Conservation (phyloP, 1,140 invertebrate genomes). For the Pygmarrhopalites habei region DNA sequence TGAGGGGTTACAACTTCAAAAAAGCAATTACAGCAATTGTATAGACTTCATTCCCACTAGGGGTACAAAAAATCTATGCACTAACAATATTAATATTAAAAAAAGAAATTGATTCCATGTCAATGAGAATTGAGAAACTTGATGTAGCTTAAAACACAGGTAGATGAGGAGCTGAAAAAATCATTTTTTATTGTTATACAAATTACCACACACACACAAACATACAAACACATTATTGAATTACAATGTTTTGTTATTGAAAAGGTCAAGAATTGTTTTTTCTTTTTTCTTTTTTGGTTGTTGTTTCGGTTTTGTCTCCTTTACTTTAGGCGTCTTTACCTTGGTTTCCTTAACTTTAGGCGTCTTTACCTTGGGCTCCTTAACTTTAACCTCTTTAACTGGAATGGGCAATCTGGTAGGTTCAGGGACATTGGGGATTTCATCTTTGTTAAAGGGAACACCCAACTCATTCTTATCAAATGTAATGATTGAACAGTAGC, state of each 20-base stretch:
- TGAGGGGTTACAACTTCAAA: neutral
- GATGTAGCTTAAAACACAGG: constrained; percentile 6
- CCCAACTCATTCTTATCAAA: constrained; percentile 80
- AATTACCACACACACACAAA: too few relatives aligned
- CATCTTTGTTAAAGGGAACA: neutral
- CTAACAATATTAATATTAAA: constrained; percentile 11
- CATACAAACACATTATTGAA: too few relatives aligned
- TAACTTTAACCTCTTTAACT: constrained; percentile 12
- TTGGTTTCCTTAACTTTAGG: too few relatives aligned
- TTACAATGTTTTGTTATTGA: too few relatives aligned
- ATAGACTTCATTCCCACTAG: constrained; percentile 1
- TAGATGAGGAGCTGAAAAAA: too few relatives aligned
- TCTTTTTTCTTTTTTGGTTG: too few relatives aligned
- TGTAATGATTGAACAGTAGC: constrained; percentile 83
- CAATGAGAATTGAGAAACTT: constrained; percentile 13
- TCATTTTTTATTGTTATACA: too few relatives aligned
- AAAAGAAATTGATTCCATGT: constrained; percentile 15
- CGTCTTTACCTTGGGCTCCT: constrained; percentile 11
- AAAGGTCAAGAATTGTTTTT: too few relatives aligned
- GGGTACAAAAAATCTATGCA: neutral
- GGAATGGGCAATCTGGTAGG: neutral
- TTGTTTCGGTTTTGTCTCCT: too few relatives aligned
- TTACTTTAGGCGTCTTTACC: too few relatives aligned
- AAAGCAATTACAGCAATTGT: neutral
- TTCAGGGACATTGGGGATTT: constrained; percentile 6